A percentile compares a stretch with the other conserved stretches of the same genome.
phyloP scores from a whole-genome alignment of 2,888 invertebrate species.

The Mythimna vitellina region DNA sequence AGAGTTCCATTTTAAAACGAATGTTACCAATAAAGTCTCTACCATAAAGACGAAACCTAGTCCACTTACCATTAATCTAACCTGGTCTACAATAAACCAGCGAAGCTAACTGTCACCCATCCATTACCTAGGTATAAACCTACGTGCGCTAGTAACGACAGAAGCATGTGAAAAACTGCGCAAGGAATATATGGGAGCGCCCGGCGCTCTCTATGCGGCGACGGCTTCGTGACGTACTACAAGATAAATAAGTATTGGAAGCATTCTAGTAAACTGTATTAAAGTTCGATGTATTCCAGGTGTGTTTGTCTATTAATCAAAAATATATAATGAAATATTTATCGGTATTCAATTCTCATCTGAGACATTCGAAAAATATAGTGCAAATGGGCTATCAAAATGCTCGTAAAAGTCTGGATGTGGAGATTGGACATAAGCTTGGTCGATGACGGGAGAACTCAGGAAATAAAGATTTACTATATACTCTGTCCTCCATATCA shows the following conservation, averaged over 20 bases:
- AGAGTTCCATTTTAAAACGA: background rate
- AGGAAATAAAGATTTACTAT: background rate
- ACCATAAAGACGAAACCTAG: conserved; percentile 11
- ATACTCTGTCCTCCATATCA: no score
- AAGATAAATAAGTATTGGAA: conserved; percentile 5
- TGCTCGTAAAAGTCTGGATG: background rate
- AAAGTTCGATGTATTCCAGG: background rate
- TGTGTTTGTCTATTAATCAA: background rate
- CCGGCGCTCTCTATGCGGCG: background rate
- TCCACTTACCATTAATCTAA: conserved; percentile 22
- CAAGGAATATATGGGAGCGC: conserved; percentile 25
- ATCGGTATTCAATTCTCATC: background rate
- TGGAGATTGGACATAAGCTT: background rate
- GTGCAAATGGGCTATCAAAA: background rate
- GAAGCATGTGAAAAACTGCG: conserved; percentile 37
- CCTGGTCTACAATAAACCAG: conserved; percentile 6
- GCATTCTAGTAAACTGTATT: background rate
- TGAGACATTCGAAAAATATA: background rate
- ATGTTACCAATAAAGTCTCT: background rate
- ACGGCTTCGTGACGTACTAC: background rate
- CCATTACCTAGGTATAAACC: conserved; percentile 16
- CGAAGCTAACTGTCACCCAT: conserved; percentile 33
- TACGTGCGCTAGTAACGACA: conserved; percentile 26
- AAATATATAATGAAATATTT: background rate
- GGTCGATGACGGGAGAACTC: background rate